Evolutionary conservation across 2,888 invertebrate genomes (phyloP).

Genomic region (Phymatocera aterrima): DNA sequence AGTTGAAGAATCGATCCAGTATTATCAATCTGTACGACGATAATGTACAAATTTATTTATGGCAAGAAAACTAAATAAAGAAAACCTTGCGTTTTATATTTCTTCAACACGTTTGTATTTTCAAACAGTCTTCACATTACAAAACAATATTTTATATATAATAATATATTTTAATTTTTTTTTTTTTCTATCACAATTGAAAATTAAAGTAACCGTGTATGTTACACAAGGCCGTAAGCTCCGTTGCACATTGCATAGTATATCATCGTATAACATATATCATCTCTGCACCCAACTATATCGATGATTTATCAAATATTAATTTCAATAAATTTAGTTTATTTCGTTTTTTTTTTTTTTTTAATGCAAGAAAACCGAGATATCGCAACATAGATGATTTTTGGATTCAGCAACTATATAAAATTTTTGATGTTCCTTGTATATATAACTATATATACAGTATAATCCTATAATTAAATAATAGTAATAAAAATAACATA

Average conservation of each 20-base stretch:
- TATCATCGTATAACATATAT: constrained; percentile 2
- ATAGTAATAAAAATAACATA: constrained; percentile 6
- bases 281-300: constrained; percentile 11
- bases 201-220: constrained; percentile 62
- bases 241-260: constrained; percentile 27
- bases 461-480: constrained; percentile 44
- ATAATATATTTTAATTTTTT: constrained; percentile 52
- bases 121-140: constrained; percentile 65
- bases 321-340: constrained; percentile 6
- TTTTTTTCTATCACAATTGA: constrained; percentile 68
- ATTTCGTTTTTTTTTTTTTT: not conserved
- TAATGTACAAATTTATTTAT: too few relatives aligned
- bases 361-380: not conserved
- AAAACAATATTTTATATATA: constrained; percentile 57
- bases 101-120: constrained; percentile 64
- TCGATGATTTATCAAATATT: constrained; percentile 16
- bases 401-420: constrained; percentile 34
- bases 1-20: constrained; percentile 36
- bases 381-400: constrained; percentile 18
- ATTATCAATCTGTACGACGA: too few relatives aligned
- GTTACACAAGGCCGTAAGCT: constrained; percentile 34
- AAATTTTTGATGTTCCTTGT: constrained; percentile 36
- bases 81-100: constrained; percentile 2
- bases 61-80: constrained; percentile 42
- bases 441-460: too few relatives aligned